Base-by-base conservation (phyloP, 2,888 invertebrate species). In the Nephrocerus scutellatus region DNA sequence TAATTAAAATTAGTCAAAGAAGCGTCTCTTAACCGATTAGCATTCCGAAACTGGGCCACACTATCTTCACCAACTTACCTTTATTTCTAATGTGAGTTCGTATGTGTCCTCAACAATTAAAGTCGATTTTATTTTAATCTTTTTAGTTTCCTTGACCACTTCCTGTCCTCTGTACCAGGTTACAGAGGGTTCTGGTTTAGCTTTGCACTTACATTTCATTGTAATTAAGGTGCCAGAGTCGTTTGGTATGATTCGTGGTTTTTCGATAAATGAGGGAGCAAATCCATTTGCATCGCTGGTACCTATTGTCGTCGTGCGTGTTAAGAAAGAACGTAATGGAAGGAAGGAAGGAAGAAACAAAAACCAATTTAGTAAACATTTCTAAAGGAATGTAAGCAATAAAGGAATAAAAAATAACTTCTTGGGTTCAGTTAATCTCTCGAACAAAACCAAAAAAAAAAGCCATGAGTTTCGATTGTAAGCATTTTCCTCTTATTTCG, bases 161-260 rank as follows among this genome's bases (percentile, higher is more conserved):
- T 84, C 86, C 56, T 84, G 84, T 55, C 90, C 95, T 61, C 91
- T 80, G 73, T 83, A 91, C 98, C 98, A 98, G 51, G 85, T 87
- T 46, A 96, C 89, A 55, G 81, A 82, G 30, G 97, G 95, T 69
- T 86, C 90, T 50, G 96, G 93, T 72, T 89, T 89, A 30, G 95
- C 93, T 70, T 86, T 87, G 70, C 90, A 90, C 64, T 86, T 84
- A 74, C 96, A 96, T 72, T 92, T 89, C 89, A 97, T 92, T 47
- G 91, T 86, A 59, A 97, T 93, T 59, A 95, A 79, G 54, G 95
- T 93, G 57, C 95, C 96, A 63, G 85, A 89, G 70, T 92, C 92
- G 73, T 95, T 93, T 66, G 97, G 97, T 75, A 96, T 92, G 72
- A 98, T 98, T 72, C 89, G 84, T 50, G 98, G 98, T 76, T 97